Base-by-base conservation (phyloP, 2,888 invertebrate genomes). In the Xestoiulus laeticollis region DNA sequence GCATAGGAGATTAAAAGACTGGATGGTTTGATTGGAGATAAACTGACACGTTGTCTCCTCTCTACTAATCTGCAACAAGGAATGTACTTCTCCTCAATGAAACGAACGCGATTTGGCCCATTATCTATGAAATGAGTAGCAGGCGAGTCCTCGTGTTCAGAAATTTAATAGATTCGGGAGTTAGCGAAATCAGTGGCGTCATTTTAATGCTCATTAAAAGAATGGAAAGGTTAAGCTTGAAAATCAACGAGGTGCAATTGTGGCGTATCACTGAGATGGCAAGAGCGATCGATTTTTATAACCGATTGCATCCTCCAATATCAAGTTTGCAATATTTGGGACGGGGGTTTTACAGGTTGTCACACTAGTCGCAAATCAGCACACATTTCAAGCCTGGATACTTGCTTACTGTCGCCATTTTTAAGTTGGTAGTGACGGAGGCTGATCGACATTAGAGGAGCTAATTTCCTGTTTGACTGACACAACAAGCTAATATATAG, bases 131-230 rank as follows among this genome's bases (percentile, higher is more conserved):
- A 78, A 78, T 78, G 78, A 78, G 78, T 78, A 78, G 78, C 78
- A 78, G n/a, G 26, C 78, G 30, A 78, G 78, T 26, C 78, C 68
- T 2, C 78, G 78, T 78, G 78, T 78, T 78, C 78, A 10, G 78
- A 78, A 78, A 78, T 78, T 78, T 78, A 78, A 78, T 78, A 78
- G 78, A 78, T 78, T 78, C 30, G 12, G 78, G 30, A 78, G 78
- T 78, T 78, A 78, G 78, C 78, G 14, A 78, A 78, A 78, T 78
- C 78, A 78, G 78, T 14, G 78, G 78, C 78, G 78, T 78, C 78
- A 78, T 78, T 78, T 78, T 78, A 78, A 78, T 78, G 78, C 78
- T 78, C 78, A 78, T 78, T 78, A 78, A 78, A 78, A 78, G 78
- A 78, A 78, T 26, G 78, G 78, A 78, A 78, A 78, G 78, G 78